Evolutionary conservation across 2,888 invertebrate genomes (phyloP), one percentile per base, ranked within the genome.

Genomic region (Octonoba sinensis): DNA sequence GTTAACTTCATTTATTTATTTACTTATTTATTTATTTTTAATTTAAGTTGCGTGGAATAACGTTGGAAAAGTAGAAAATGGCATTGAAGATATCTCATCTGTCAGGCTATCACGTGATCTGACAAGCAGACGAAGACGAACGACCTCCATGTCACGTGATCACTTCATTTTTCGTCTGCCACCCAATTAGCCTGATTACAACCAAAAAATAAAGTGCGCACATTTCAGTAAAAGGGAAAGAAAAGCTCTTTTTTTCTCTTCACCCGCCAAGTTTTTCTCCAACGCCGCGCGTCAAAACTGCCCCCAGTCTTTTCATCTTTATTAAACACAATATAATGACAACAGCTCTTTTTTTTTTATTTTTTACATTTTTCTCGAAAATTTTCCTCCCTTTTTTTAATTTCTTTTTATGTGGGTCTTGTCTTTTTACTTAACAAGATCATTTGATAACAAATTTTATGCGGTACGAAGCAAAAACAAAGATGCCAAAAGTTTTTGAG

Each of bases 261-360:
- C 20, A 3, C 36, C 27, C 36, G 44, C 18, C 46, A 62, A 62
- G 62, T 46, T 81, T 76, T 69, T 69, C 54, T 51, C n/a, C 20
- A 36, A n/a, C 59, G 47, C 46, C 64, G n/a, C 69, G 24, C 69
- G 76, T 81, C 79, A 81, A 73, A 81, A 69, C 60, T 74, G 64
- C 79, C 77, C 69, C 36, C 66, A 51, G 67, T 69, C 69, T 81
- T 81, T 81, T 81, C 73, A 73, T 81, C 79, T 81, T 81, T 81
- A 81, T 81, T 81, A 81, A 81, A 81, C 79, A 81, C 79, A 81
- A 73, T 81, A 81, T 81, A 81, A 74, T 81, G 79, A 81, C 79
- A 81, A 79, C 64, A 79, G 56, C 67, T 24, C n/a, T 69, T 81
- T 73, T 72, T 65, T 66, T 27, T 0, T 57, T 47, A 12, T 65